Base-by-base conservation (phyloP, 2,888 invertebrate species). In the Lucinisca nassula region DNA sequence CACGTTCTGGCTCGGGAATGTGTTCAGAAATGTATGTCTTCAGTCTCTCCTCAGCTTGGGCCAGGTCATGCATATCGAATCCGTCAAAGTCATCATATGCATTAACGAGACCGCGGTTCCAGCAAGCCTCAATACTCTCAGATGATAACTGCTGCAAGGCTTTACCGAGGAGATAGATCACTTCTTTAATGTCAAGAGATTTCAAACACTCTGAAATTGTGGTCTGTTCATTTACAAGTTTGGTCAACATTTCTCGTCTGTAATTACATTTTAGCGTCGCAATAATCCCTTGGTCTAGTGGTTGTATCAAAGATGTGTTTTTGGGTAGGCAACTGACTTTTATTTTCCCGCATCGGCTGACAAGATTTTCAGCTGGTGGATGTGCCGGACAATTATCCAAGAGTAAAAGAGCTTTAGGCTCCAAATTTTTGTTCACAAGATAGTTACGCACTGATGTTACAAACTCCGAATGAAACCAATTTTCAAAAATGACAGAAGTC, bases 401-500 rank as follows among this genome's bases (percentile, higher is more conserved):
- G 2, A 75, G 76, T 6, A 82, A 35, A 3, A 82, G 51, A 6
- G 45, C 82, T 49, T 76, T 81, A 32, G 21, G 51, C n/a, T 73
- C 74, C 6, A 74, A 4, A 3, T 24, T 40, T 27, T 74, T 30
- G 1, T 21, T 8, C 6, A 32, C 58, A 10, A 81, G 24, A 45
- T 74, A 32, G 6, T 58, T 40, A 6, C 81, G 17, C 8, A 81
- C 81, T 24, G 35, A 14, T 21, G 81, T 58, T 35, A 81, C 81
- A 38, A 81, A 81, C 74, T 81, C 45, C 30, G 74, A 32, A 35
- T 61, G 67, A 32, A 81, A 74, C 81, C 81, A 81, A 1, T 74
- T 74, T 45, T 81, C 75, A n/a, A 81, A 81, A 4, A 81, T 75
- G 4, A 17, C 24, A 17, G 58, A 38, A 1, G 86, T 86, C 86